Evolutionary conservation across 1,140 invertebrate species (phyloP).

Genomic region (Laupala kohalensis): DNA sequence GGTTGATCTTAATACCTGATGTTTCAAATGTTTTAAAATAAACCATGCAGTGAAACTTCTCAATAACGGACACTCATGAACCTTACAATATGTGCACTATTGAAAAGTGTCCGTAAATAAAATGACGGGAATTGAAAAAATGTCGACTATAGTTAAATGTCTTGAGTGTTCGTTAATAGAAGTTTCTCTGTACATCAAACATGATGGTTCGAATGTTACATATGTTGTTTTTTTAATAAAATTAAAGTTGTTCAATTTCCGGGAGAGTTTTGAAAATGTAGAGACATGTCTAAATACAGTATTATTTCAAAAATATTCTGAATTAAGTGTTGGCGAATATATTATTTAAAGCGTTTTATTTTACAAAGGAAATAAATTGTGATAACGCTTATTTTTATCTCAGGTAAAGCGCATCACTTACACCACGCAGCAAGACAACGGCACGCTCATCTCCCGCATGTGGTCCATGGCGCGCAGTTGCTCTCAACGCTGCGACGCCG

Average conservation of each 20-base stretch:
- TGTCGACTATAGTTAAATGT: too few relatives aligned
- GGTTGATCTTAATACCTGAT: too few relatives aligned
- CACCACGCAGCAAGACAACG: slow-evolving; percentile 66
- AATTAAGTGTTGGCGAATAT: not conserved
- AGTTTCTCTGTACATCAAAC: too few relatives aligned
- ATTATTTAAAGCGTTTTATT: not conserved
- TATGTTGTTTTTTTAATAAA: too few relatives aligned
- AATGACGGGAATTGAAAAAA: too few relatives aligned
- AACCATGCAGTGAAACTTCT: too few relatives aligned
- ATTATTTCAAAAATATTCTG: not conserved
- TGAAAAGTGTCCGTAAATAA: too few relatives aligned
- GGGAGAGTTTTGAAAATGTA: not conserved
- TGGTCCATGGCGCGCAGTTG: slow-evolving; percentile 74
- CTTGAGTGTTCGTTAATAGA: too few relatives aligned
- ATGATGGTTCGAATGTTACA: too few relatives aligned
- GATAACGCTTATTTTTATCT: not conserved
- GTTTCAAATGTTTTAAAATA: too few relatives aligned
- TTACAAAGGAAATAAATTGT: not conserved
- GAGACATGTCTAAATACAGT: not conserved
- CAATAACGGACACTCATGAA: too few relatives aligned
- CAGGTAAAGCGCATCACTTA: slow-evolving; percentile 72
- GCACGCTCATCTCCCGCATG: slow-evolving; percentile 51
- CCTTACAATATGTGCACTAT: too few relatives aligned
- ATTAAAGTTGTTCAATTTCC: not conserved
- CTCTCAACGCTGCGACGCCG: slow-evolving; percentile 64